Evolutionary conservation across 1,140 invertebrate genomes (phyloP), one percentile per base, ranked within the genome.

Genomic region (Drosophila repleta): DNA sequence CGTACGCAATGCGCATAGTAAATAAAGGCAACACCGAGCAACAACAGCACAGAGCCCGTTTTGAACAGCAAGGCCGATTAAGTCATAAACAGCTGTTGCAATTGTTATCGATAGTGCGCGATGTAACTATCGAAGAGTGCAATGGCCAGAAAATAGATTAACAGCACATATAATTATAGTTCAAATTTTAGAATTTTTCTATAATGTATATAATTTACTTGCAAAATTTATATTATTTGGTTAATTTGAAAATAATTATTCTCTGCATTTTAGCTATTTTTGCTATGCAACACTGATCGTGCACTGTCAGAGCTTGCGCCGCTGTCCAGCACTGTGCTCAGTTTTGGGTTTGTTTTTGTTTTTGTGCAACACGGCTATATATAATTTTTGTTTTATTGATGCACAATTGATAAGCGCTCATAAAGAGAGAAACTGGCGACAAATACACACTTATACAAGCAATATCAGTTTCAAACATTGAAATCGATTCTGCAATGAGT

Each of bases 351-450:
- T 43, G 39, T 15, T 43, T 43, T 43, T 43, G 39, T 17, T 17
- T 43, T 41, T 41, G 13, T 49, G 43, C 52, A 58, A 46, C 65
- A 68, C 57, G n/a, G n/a, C n/a, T n/a, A 63, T 21, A 71, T 56
- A 20, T 52, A 41, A 62, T 32, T 69, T 63, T 69, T 63, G 52
- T 58, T 74, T 69, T 74, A 74, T 74, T 74, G 65, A 69, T 74
- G 51, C 51, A 62, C 65, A 52, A 35, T 69, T 74, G 71, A 74
- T 74, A 74, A 74, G 71, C 43, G 45, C 8, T 26, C 35, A 69
- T 62, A 57, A 63, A 35, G 32, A 35, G 18, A 52, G 49, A 7
- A 29, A 51, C n/a, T n/a, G n/a, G n/a, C n/a, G n/a, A 52, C 11
- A 52, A 41, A 21, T 35, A 64, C 39, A 55, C 45, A 56, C 41